Conservation (phyloP, 2,888 invertebrate species). For the Pyrochroa serraticornis region DNA sequence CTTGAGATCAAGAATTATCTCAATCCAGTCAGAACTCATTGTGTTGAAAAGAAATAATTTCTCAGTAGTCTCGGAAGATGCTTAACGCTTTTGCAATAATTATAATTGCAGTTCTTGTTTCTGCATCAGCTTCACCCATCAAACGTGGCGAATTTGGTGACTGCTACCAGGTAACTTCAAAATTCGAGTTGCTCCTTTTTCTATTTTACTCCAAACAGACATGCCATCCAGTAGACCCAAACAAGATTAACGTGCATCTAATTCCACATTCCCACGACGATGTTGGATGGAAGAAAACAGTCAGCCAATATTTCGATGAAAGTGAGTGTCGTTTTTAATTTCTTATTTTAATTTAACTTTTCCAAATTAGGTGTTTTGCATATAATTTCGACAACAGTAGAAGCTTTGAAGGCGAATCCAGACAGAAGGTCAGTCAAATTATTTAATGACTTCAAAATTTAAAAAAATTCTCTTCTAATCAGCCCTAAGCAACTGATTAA, state of each 20-base stretch:
- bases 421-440: slow-evolving; percentile 57
- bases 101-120: no score
- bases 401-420: slow-evolving; percentile 64
- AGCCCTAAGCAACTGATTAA: no score
- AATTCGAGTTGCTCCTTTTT: no score
- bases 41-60: no score
- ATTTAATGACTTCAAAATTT: background rate
- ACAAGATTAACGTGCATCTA: slow-evolving; percentile 80
- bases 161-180: no score
- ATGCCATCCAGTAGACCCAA: slow-evolving; percentile 65
- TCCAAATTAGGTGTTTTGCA: slow-evolving; percentile 68
- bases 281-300: slow-evolving; percentile 93
- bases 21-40: no score
- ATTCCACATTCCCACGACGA: slow-evolving; percentile 92
- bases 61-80: no score
- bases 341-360: slow-evolving; percentile 50
- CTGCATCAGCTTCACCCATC: no score
- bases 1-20: no score
- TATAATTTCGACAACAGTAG: slow-evolving; percentile 73
- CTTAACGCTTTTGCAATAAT: no score
- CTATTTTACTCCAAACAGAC: slow-evolving; percentile 57
- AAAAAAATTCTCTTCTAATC: background rate
- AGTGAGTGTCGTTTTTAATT: slow-evolving; percentile 48
- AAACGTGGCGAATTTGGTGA: no score
- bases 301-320: slow-evolving; percentile 89